Evolutionary conservation across 2,113 vertebrate species (phyloP), one percentile per base, ranked within the genome.

Genomic region (Gopherus flavomarginatus): DNA sequence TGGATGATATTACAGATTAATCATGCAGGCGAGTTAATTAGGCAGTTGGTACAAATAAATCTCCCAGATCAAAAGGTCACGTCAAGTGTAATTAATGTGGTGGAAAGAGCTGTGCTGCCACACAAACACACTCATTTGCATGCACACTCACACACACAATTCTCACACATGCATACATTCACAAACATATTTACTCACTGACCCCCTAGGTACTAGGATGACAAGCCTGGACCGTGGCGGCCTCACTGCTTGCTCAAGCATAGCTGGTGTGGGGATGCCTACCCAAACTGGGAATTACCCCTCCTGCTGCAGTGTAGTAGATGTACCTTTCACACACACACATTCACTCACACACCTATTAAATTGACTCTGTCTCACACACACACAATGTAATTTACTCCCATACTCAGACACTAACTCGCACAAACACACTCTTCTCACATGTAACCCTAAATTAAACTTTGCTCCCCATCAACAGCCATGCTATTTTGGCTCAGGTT

Each of bases 181-280:
- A 19, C 17, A 69, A 9, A 19, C 6, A 3, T 29, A 59, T 59
- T 59, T 59, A 59, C 65, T 19, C 65, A 35, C 65, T 65, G 59
- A 16, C 31, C 59, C 14, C 31, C 29, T 31, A 31, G 31, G 14
- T 65, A 65, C 59, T 65, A 5, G 7, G 59, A 57, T 27, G 56
- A 6, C 2, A 6, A 65, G 31, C 59, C 31, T 2, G 1, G 35
- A 31, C 59, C 12, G 3, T 3, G 5, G 12, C 4, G 27, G 27
- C 27, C 59, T 35, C 1, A 14, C 59, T 35, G 31, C 59, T 65
- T 6, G 14, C 31, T 65, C 27, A 35, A 65, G 59, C 59, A 16
- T 31, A 35, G 27, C 27, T 57, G 56, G 56, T 57, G 24, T 27
- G 26, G 27, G 11, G 17, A 6, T 59, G 57, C 11, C 26, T 29